Conservation (phyloP, 92 coral and sea anemone species). For the Porites cylindrica region DNA sequence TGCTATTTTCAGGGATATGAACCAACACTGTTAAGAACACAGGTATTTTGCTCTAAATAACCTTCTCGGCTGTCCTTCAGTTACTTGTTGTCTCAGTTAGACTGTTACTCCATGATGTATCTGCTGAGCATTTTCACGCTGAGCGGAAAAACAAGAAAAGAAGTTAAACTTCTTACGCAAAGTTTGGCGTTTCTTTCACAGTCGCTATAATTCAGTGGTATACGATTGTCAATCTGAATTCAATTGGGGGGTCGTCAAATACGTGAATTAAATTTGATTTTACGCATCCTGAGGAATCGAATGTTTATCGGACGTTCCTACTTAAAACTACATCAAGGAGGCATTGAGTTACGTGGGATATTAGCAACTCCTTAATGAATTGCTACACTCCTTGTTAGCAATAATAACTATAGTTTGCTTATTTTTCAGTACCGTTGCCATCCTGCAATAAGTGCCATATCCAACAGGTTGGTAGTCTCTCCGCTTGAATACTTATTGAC, state of each 20-base stretch:
- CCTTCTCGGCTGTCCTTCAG: neutral
- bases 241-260: neutral
- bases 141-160: neutral
- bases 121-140: too few species aligned
- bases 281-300: neutral
- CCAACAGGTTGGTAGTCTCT: constrained; percentile 79
- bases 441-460: constrained; percentile 91
- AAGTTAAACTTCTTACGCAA: neutral
- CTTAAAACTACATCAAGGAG: neutral
- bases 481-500: neutral
- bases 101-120: too few species aligned
- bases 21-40: constrained; percentile 86
- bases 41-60: constrained; percentile 48
- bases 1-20: constrained; percentile 69
- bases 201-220: neutral
- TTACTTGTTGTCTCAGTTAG: neutral
- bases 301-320: neutral
- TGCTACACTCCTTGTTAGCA: neutral
- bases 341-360: neutral
- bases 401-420: neutral
- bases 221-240: neutral
- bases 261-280: neutral
- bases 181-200: neutral
- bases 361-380: too few species aligned
- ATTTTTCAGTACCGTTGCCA: constrained; percentile 94